Base-by-base conservation (phyloP, 2,888 invertebrate genomes). In the Oscheius sp. region DNA sequence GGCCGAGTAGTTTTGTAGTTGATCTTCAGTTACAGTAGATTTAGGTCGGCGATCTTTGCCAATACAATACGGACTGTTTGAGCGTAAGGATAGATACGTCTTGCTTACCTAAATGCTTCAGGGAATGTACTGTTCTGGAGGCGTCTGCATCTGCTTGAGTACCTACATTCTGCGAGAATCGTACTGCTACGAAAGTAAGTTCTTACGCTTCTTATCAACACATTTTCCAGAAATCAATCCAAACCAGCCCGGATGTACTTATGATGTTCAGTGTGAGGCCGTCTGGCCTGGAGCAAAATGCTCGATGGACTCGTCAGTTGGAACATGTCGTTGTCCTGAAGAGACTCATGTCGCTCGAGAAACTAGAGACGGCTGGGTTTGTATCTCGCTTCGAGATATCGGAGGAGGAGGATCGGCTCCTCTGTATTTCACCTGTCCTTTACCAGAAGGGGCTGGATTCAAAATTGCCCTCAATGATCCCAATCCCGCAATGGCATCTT, bases 251-350 rank as follows among this genome's bases (percentile, higher is more conserved):
- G 85, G 85, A 29, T 85, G 85, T 71, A 84, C 83, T 1, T 80
- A 83, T 59, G 80, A 81, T 33, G 79, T 80, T 35, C 85, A 85
- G 55, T 85, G 85, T 62, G 80, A 81, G 60, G 76, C 85, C 4
- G 84, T 84, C 13, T 85, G 85, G 85, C 85, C 85, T 1, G 83
- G 81, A 13, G 79, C 85, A 9, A 80, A 81, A 60, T 85, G 85
- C 58, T 73, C 75, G 51, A 80, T 84, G 82, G 83, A 83, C 63
- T 76, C 77, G 21, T 76, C 79, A 1, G 77, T 84, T 35, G 85
- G 85, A 74, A 84, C 84, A 0, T 85, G 85, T 71, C 75, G 83
- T 7, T 85, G 85, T 70, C 84, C 81, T 33, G 84, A 84, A 77
- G 80, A 79, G 53, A 83, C 84, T 9, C 84, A 84, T 59, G 81